Base-by-base conservation (phyloP, 2,888 invertebrate genomes). In the Anarsia innoxiella region DNA sequence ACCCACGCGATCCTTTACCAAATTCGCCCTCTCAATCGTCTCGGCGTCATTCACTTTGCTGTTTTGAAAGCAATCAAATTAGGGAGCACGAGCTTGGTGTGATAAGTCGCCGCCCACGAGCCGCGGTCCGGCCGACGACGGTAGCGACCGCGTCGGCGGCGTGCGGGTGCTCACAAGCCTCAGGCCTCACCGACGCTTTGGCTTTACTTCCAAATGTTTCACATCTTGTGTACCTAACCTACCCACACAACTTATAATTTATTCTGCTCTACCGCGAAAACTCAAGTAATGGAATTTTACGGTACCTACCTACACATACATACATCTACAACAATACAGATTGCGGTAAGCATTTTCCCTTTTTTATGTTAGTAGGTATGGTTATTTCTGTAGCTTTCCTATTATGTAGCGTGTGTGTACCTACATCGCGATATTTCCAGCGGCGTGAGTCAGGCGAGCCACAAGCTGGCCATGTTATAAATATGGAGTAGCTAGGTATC, bases 1-100 rank as follows among this genome's bases (percentile, higher is more conserved):
- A 61, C 78, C 75, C 72, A 79, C 75, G 75, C 69, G 63, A 64
- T 57, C 62, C 56, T 72, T 68, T 68, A 65, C 70, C 65, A 59
- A 73, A 73, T 70, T 69, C 64, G 58, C 68, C 62, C 63, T 68
- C 66, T 62, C 66, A 66, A 68, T 65, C 56, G 70, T 66, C 68
- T 57, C 64, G 66, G 51, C 65, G 63, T 64, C 77, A 74, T 79
- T 77, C 71, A 78, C 56, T 64, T 66, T 56, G 56, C 59, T 61
- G 65, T 72, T 74, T 72, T 59, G 53, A 66, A 66, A 66, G 72
- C 65, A 63, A 70, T 70, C 60, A 66, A 66, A 74, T 70, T 43
- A 44, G 35, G 31, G 31, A 49, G 28, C 39, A n/a, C n/a, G n/a
- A n/a, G n/a, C n/a, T n/a, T n/a, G n/a, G n/a, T n/a, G n/a, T n/a